A percentile compares a stretch with the other conserved stretches of the same genome.
Conservation (phyloP, 2,888 invertebrate species). For the Ormia ochracea region DNA sequence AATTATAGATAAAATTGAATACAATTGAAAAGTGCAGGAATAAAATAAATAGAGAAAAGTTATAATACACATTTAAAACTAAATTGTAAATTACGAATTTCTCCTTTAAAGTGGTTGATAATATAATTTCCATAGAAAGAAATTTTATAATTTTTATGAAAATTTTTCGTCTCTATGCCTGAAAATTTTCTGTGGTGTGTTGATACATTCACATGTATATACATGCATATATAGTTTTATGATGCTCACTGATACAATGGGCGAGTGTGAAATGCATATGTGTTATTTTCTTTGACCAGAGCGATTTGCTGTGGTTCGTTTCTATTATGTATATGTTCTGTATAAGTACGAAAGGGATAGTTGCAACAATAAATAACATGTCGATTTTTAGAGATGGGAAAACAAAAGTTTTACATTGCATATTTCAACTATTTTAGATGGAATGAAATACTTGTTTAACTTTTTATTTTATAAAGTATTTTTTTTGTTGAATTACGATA, state of each 20-base stretch:
- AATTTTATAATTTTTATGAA: slow-evolving; percentile 47
- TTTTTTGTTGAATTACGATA: not conserved
- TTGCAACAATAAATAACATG: slow-evolving; percentile 54
- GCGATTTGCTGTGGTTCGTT: slow-evolving; percentile 45
- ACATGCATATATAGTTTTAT: slow-evolving; percentile 37
- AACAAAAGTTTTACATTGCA: slow-evolving; percentile 49
- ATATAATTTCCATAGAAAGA: slow-evolving; percentile 61
- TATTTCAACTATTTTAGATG: not conserved
- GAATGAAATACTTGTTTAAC: not conserved
- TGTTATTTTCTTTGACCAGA: slow-evolving; percentile 37
- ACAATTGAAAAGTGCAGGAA: slow-evolving; percentile 31
- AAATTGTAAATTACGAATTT: slow-evolving; percentile 32
- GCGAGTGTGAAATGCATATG: slow-evolving; percentile 55
- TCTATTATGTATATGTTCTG: slow-evolving; percentile 36
- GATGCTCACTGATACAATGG: slow-evolving; percentile 51
- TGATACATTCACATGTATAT: slow-evolving; percentile 44
- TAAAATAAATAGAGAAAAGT: slow-evolving; percentile 44
- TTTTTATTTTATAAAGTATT: not conserved
- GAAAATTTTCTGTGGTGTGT: slow-evolving; percentile 49
- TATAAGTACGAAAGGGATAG: slow-evolving; percentile 44
- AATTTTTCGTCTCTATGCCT: slow-evolving; percentile 59
- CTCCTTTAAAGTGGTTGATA: slow-evolving; percentile 18
- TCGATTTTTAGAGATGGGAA: slow-evolving; percentile 60
- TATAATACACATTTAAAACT: not conserved
- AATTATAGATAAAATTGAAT: slow-evolving; percentile 8